A percentile compares a stretch with the other conserved stretches of the same genome.
phyloP scores from a whole-genome alignment of 2,113 vertebrate species.

The Chlorodrepanis virens region DNA sequence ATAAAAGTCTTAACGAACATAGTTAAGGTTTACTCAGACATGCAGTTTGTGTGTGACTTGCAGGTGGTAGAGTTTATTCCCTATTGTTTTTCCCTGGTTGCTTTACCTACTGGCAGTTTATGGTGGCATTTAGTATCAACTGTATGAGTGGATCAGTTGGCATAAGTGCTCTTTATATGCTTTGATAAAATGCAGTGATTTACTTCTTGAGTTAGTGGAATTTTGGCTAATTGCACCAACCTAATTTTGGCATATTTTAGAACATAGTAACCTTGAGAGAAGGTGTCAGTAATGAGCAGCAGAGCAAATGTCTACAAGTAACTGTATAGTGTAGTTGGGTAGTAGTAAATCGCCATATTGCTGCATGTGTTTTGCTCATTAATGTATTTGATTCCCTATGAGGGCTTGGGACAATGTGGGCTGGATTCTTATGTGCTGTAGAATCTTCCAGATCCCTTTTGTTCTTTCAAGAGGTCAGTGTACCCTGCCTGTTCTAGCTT shows the following conservation, averaged over 20 bases:
- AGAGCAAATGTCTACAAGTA: not conserved
- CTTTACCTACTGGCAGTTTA: not conserved
- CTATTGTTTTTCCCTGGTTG: not conserved
- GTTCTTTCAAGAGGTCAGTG: not conserved
- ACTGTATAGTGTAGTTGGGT: not conserved
- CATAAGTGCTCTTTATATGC: not conserved
- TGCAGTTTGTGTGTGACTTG: not conserved
- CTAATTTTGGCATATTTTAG: not conserved
- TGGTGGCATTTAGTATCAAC: not conserved
- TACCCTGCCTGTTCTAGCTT: not conserved
- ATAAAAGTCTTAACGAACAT: not conserved
- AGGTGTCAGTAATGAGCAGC: not conserved
- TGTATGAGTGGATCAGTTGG: not conserved
- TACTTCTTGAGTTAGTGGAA: not conserved
- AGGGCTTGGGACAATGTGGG: not conserved
- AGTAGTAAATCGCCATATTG: not conserved
- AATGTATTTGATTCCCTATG: not conserved
- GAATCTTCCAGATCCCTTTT: not conserved
- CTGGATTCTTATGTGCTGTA: not conserved
- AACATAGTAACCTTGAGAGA: not conserved
- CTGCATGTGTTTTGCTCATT: not conserved
- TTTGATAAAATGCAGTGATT: not conserved
- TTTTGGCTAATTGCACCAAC: not conserved
- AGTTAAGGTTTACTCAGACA: not conserved
- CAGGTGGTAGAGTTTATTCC: not conserved